Conservation (phyloP, 2,888 invertebrate species). For the Stictocephala bisonia region DNA sequence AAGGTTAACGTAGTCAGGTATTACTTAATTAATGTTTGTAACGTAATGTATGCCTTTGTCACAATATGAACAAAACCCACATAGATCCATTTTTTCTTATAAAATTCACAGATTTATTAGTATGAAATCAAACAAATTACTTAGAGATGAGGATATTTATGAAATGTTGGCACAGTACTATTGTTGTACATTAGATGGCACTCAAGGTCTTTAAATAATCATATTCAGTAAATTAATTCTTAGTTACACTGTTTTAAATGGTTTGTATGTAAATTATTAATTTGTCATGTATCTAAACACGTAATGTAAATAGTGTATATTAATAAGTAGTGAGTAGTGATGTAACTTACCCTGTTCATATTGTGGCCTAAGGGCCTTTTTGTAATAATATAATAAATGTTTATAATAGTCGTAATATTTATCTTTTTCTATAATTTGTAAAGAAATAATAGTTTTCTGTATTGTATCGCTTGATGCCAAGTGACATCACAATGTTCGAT, state of each 20-base stretch:
- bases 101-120: no score
- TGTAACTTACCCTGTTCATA: constrained; percentile 39
- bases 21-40: constrained; percentile 34
- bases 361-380: constrained; percentile 36
- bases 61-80: constrained; percentile 33
- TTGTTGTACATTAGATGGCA: no score
- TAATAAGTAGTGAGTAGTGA: constrained; percentile 10
- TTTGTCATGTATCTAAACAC: constrained; percentile 18
- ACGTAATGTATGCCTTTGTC: constrained; percentile 12
- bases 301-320: constrained; percentile 34
- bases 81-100: no score
- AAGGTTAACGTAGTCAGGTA: constrained; percentile 33
- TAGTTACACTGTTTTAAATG: no score
- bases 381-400: constrained; percentile 46
- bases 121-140: no score
- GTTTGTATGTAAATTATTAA: no score
- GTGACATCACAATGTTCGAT: constrained; percentile 21
- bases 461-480: not conserved
- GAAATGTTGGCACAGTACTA: no score
- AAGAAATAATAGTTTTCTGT: constrained; percentile 11
- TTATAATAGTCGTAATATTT: constrained; percentile 47
- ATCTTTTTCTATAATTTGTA: constrained; percentile 47
- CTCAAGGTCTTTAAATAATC: no score
- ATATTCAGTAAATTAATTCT: no score
- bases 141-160: no score